A percentile compares a stretch with the other conserved stretches of the same genome.
Conservation (phyloP, 2,113 vertebrate species). For the Callocephalon fimbriatum region DNA sequence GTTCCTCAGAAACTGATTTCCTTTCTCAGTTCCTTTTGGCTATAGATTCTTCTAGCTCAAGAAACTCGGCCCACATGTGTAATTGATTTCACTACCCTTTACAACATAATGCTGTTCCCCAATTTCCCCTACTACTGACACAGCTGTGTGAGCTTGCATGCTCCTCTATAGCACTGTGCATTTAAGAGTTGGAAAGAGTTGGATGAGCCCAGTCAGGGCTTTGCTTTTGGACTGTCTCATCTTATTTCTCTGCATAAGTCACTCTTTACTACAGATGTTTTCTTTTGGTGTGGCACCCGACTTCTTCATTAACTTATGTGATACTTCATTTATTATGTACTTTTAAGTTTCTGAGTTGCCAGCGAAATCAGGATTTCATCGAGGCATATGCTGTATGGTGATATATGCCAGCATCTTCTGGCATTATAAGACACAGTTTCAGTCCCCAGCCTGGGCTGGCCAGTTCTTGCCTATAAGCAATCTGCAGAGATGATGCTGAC, state of each 20-base stretch:
- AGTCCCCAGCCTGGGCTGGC: background rate
- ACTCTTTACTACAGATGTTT: background rate
- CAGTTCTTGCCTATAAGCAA: background rate
- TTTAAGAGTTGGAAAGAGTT: background rate
- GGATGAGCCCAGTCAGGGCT: background rate
- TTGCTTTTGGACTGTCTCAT: background rate
- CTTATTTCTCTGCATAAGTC: background rate
- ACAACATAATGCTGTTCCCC: background rate
- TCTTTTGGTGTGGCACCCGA: accelerated
- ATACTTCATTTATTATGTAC: background rate
- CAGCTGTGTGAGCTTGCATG: accelerated
- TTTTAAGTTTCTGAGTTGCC: background rate
- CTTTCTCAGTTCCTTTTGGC: background rate
- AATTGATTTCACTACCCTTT: background rate
- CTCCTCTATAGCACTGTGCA: accelerated
- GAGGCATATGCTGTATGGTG: background rate
- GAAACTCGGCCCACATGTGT: background rate
- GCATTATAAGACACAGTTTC: background rate
- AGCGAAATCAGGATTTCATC: background rate
- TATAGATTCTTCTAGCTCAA: background rate
- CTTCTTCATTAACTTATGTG: background rate
- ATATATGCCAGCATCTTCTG: background rate
- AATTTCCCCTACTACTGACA: background rate
- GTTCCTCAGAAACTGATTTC: background rate
- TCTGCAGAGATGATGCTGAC: background rate